Percentiles rank a stretch among this genome's conserved stretches.
phyloP scores from a whole-genome alignment of 2,113 vertebrate genomes.

The Ptychochromis oligacanthus region DNA sequence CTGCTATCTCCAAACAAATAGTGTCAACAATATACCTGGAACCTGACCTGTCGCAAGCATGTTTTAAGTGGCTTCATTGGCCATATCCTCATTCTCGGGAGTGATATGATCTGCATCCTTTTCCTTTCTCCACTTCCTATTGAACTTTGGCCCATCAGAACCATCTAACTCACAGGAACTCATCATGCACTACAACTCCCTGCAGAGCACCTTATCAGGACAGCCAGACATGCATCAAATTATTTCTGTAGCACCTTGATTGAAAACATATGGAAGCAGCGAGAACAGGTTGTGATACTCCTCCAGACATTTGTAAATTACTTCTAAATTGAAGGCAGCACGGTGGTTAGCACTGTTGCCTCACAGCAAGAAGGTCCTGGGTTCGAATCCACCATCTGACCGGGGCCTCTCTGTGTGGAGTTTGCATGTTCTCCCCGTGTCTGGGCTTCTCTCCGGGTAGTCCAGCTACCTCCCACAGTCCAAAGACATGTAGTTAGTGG shows the following conservation, averaged over 20 bases:
- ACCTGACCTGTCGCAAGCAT: neutral
- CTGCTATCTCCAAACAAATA: neutral
- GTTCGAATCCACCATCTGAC: too few relatives aligned
- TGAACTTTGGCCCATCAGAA: conserved; percentile 66
- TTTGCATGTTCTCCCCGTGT: too few relatives aligned
- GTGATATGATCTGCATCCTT: conserved; percentile 67
- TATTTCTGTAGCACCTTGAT: conserved; percentile 41
- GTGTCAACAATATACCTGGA: neutral
- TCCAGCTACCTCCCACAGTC: too few relatives aligned
- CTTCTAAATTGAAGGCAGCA: neutral
- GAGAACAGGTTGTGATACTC: neutral
- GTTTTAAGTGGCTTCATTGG: conserved; percentile 55
- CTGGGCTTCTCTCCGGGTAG: too few relatives aligned
- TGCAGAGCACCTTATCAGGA: conserved; percentile 84
- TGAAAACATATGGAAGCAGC: conserved; percentile 9
- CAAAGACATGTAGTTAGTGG: too few relatives aligned
- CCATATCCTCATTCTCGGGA: conserved; percentile 65
- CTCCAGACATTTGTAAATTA: neutral
- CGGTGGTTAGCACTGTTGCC: too few relatives aligned
- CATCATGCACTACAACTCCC: conserved; percentile 86
- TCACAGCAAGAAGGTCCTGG: too few relatives aligned
- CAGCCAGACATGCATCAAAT: conserved; percentile 72
- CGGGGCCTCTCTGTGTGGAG: too few relatives aligned
- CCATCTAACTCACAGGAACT: conserved; percentile 79
- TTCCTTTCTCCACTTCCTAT: conserved; percentile 69